A percentile compares a stretch with the other conserved stretches of the same genome.
Conservation (phyloP, 2,113 vertebrate genomes). For the Crotophaga sulcirostris region DNA sequence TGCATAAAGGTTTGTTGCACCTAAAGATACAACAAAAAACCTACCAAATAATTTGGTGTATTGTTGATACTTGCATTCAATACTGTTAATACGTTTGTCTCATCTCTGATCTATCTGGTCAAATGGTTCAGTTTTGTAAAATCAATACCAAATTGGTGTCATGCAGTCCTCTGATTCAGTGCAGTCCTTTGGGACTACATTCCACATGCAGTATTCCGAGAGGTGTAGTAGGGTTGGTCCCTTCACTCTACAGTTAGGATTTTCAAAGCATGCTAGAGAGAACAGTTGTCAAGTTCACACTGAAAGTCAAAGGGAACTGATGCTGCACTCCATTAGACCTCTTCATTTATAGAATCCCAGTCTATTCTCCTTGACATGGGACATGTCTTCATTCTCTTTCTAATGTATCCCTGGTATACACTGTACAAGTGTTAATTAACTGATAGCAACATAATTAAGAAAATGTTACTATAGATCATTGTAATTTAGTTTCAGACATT, state of each 20-base stretch:
- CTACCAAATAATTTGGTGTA: not conserved
- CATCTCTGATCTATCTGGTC: not conserved
- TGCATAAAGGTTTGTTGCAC: not conserved
- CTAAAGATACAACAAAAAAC: not conserved
- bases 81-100: not conserved
- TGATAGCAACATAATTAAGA: not conserved
- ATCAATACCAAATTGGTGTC: not conserved
- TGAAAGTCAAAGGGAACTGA: not conserved
- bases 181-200: not conserved
- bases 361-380: not conserved
- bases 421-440: constrained; percentile 18
- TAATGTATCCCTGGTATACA: not conserved
- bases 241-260: not conserved
- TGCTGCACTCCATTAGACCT: not conserved
- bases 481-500: not conserved
- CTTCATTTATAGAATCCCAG: not conserved
- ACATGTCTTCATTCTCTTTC: not conserved
- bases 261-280: not conserved
- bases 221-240: not conserved
- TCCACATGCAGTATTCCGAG: not conserved
- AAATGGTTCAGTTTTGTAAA: not conserved
- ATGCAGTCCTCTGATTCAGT: not conserved
- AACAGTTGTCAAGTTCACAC: not conserved
- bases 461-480: not conserved
- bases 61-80: not conserved